Percentiles rank a stretch among this genome's conserved stretches.
These are phyloP conservation scores for Poecilia gillii DNA, from an alignment of 2,797 vertebrate genomes.

Conservation along the genomic window DNA sequence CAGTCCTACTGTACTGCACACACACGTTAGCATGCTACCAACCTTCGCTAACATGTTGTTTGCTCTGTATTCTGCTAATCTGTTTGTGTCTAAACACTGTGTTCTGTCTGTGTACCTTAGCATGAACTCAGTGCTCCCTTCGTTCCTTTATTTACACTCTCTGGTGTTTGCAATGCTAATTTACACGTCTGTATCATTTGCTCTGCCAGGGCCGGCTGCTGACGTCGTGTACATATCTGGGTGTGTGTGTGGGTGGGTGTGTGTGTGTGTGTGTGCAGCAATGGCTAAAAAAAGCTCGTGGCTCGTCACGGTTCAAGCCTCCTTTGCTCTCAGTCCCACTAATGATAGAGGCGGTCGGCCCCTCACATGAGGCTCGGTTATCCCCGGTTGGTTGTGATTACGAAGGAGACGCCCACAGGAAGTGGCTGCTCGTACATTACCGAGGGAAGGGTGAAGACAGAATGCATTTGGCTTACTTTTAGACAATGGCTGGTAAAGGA, in stretches of 20 bases:
- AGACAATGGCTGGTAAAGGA: slow-evolving; percentile 5
- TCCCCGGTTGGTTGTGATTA: slow-evolving; percentile 7
- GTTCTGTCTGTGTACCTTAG: slow-evolving; percentile 24
- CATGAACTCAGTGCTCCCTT: slow-evolving; percentile 6
- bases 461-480: background rate
- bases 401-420: slow-evolving; percentile 13
- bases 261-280: background rate
- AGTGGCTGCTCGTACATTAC: slow-evolving; percentile 4
- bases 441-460: background rate
- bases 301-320: slow-evolving; percentile 25
- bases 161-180: slow-evolving; percentile 16
- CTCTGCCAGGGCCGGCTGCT: slow-evolving; percentile 17
- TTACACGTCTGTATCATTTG: slow-evolving; percentile 28
- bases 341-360: background rate
- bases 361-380: background rate
- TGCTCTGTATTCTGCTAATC: background rate
- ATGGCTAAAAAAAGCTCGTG: slow-evolving; percentile 7
- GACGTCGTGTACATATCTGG: slow-evolving; percentile 6
- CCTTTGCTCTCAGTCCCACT: slow-evolving; percentile 3
- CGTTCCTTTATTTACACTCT: slow-evolving; percentile 14
- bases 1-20: background rate
- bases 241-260: background rate
- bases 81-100: background rate
- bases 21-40: background rate
- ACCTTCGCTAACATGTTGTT: background rate